Evolutionary conservation across 2,888 invertebrate species (phyloP).

Genomic region (Temnothorax unifasciatus): DNA sequence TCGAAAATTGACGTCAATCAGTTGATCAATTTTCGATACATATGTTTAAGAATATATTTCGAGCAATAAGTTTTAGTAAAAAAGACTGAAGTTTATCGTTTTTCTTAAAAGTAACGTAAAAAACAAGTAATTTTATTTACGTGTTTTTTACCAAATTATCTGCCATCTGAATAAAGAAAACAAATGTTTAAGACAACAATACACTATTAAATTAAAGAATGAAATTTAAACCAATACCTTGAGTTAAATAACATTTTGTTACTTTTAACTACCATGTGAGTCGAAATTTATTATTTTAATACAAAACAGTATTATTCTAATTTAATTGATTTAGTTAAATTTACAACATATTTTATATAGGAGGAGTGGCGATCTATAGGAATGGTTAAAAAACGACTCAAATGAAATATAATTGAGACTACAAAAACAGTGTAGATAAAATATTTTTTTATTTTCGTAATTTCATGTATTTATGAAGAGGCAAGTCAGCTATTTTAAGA

Average conservation of each 20-base stretch:
- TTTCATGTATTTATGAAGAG: neutral
- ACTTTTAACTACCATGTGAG: no score
- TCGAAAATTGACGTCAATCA: neutral
- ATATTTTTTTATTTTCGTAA: neutral
- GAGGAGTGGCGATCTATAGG: no score
- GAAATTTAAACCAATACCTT: no score
- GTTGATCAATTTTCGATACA: neutral
- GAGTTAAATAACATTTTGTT: no score
- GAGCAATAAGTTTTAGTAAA: neutral
- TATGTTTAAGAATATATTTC: neutral
- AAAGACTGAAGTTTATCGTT: neutral
- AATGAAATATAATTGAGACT: no score
- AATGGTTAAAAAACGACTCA: no score
- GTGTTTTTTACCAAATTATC: neutral
- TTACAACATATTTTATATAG: no score
- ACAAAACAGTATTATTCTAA: no score
- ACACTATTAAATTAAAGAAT: no score
- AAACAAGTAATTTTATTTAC: neutral
- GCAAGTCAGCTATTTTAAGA: neutral
- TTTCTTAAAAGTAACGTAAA: neutral
- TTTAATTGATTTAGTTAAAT: no score
- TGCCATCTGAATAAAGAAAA: neutral
- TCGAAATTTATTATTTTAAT: no score
- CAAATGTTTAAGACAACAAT: neutral
- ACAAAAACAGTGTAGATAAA: neutral